Conservation (phyloP, 2,797 vertebrate species). For the Pseudotriccus pelzelni region DNA sequence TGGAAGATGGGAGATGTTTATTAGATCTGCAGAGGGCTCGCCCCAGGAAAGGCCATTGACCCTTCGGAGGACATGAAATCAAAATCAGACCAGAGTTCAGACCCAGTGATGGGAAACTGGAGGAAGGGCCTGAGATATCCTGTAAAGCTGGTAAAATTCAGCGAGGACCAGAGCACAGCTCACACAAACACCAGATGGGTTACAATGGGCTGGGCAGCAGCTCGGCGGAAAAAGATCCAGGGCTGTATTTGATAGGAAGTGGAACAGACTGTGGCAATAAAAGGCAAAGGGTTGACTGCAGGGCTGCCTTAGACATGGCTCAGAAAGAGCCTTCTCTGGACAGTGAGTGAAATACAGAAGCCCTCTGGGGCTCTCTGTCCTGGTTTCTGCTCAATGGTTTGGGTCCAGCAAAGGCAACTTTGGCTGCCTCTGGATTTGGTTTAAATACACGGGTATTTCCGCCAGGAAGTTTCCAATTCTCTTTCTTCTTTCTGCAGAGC, state of each 20-base stretch:
- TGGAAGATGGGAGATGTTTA: slow-evolving; percentile 12
- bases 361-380: background rate
- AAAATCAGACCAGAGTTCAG: background rate
- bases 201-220: slow-evolving; percentile 3
- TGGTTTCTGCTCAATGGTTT: background rate
- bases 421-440: background rate
- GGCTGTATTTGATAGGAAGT: slow-evolving; percentile 2
- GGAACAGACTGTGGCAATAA: slow-evolving; percentile 56
- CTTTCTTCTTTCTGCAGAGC: background rate
- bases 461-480: background rate
- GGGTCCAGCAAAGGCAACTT: background rate
- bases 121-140: background rate
- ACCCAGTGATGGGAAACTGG: background rate
- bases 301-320: background rate
- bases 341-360: background rate
- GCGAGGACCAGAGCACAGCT: background rate
- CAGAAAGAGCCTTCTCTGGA: background rate
- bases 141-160: background rate
- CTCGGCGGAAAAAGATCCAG: background rate
- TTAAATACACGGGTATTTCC: background rate
- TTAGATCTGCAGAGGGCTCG: background rate
- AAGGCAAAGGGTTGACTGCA: background rate
- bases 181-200: slow-evolving; percentile 51
- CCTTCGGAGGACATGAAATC: background rate
- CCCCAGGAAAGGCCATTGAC: background rate